A percentile compares a stretch with the other conserved stretches of the same genome.
Evolutionary conservation across 1,140 invertebrate genomes (phyloP).

Genomic region (Tetramorium simillimum): DNA sequence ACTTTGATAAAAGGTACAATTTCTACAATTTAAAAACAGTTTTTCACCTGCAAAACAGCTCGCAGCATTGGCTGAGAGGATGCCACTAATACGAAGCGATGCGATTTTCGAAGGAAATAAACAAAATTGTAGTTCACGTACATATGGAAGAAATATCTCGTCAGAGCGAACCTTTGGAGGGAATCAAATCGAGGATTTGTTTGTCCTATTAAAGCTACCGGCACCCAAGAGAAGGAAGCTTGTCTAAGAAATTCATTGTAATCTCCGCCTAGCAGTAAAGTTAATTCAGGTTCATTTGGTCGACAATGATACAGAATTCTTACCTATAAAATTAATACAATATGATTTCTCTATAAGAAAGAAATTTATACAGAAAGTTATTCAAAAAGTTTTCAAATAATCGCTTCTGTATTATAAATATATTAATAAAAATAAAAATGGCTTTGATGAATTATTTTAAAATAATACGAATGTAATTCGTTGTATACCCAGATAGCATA

Average conservation of each 20-base stretch:
- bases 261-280: constrained; percentile 57
- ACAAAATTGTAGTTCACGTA: not conserved
- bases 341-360: not conserved
- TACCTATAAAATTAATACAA: not conserved
- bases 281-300: not conserved
- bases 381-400: not conserved
- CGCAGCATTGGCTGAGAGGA: constrained; percentile 46
- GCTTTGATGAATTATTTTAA: not conserved
- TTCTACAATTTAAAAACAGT: not conserved
- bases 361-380: not conserved
- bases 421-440: not conserved
- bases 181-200: not conserved
- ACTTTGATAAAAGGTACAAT: not conserved
- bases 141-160: constrained; percentile 20
- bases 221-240: not conserved
- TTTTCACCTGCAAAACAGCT: constrained; percentile 43
- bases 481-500: no score
- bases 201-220: constrained; percentile 52
- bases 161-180: constrained; percentile 7
- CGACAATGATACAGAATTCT: not conserved
- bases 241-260: constrained; percentile 39
- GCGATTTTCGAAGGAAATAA: constrained; percentile 28
- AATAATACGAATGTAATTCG: not conserved
- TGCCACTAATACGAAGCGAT: constrained; percentile 53
- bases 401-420: not conserved